phyloP scores from a whole-genome alignment of 2,888 invertebrate species.

The Clusia tigrina region DNA sequence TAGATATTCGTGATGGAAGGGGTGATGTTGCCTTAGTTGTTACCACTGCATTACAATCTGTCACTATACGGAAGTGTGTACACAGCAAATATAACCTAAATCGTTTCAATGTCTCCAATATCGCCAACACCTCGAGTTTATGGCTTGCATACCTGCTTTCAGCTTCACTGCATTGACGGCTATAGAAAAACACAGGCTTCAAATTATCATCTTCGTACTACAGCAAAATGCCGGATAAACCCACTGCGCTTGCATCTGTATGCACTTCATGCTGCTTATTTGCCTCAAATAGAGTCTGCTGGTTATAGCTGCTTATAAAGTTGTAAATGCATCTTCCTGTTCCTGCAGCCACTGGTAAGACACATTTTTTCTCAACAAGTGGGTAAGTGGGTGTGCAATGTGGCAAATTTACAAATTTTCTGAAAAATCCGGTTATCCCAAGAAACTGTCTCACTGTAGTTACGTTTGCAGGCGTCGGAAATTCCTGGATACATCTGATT shows the following conservation, averaged over 20 bases:
- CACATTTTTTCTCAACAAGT: conserved; percentile 25
- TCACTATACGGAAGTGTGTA: no score
- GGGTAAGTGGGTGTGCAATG: neutral
- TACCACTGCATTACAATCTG: no score
- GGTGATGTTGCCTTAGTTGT: no score
- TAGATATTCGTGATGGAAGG: no score
- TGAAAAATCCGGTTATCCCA: conserved; percentile 27
- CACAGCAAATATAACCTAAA: no score
- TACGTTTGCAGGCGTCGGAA: conserved; percentile 25
- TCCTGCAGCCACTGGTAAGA: conserved; percentile 32
- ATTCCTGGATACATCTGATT: conserved; percentile 24
- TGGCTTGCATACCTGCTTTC: conserved; percentile 57
- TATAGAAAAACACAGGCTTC: conserved; percentile 50
- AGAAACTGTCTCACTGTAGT: conserved; percentile 27
- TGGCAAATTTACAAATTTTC: neutral
- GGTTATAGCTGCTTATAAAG: conserved; percentile 39
- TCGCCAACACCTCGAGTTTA: no score
- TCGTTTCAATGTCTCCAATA: no score
- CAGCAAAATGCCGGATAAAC: conserved; percentile 50
- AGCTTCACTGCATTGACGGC: conserved; percentile 46
- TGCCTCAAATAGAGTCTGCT: conserved; percentile 35
- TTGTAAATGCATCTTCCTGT: conserved; percentile 42
- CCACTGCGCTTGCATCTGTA: conserved; percentile 50
- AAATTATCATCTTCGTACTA: conserved; percentile 33
- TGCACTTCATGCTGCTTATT: conserved; percentile 36